Evolutionary conservation across 2,797 vertebrate genomes (phyloP), one percentile per base, ranked within the genome.

Genomic region (Huso huso): DNA sequence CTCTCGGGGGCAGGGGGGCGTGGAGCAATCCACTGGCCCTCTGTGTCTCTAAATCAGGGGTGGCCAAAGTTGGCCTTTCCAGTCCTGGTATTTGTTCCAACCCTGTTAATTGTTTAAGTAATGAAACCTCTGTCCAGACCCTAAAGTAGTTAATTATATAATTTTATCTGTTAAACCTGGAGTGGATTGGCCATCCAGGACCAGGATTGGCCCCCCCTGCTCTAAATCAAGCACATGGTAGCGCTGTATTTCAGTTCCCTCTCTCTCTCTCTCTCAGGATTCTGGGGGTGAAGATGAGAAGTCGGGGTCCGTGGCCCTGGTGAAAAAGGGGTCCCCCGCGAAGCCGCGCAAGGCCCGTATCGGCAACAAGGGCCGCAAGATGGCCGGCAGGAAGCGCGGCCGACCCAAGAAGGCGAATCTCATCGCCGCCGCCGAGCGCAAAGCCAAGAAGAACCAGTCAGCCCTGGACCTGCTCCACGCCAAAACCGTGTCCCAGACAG

Each of bases 351-450:
- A 93, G 76, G 84, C 93, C 8, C 90, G 92, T 61, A 86, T 98
- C n/a, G 86, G 93, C 68, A 84, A 93, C 73, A 98, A 96, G 76
- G 93, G 94, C 69, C 91, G 95, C 73, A 98, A 97, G 78, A 81
- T 97, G 79, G 92, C 92, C 11, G 96, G 91, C 76, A 92, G 93
- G 78, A 99, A 97, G 80, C 92, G 97, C 0, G 97, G 97, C 7
- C 92, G 97, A 6, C 96, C 95, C 77, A 98, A 99, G 88, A 99
- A 99, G 68, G 89, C 93, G 62, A 84, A 82, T 50, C 71, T 88
- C 1, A 68, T 84, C 0, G 86, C 88, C 0, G 82, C 80, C 6
- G 77, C 87, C 0, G 94, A 96, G 78, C 93, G 93, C 74, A 97
- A 95, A 82, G 88, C 87, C 80, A 94, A 92, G 86, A 97, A 96